Evolutionary conservation across 2,113 vertebrate species (phyloP).

Genomic region (Copsychus sechellarum): DNA sequence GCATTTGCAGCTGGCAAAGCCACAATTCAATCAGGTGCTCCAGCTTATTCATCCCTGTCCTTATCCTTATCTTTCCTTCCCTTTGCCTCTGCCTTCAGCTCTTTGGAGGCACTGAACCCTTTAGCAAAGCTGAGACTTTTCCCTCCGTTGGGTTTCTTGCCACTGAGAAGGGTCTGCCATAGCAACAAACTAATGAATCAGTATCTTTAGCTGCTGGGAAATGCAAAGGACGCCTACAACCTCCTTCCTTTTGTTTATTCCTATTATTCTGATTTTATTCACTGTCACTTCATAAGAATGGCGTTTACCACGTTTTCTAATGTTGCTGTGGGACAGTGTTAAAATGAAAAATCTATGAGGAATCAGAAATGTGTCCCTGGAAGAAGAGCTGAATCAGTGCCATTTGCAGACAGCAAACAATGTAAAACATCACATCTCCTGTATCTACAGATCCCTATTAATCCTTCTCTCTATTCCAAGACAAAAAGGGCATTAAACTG

Average conservation of each 20-base stretch:
- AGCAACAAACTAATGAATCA: not conserved
- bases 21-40: not conserved
- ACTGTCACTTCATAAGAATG: not conserved
- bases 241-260: not conserved
- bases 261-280: not conserved
- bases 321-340: not conserved
- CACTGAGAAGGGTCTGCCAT: not conserved
- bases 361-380: not conserved
- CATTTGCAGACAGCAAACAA: not conserved
- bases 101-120: not conserved
- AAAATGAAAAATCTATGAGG: not conserved
- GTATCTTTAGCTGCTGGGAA: not conserved
- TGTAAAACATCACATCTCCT: not conserved
- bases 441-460: not conserved
- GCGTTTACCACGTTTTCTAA: not conserved
- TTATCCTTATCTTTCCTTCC: not conserved
- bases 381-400: not conserved
- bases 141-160: not conserved
- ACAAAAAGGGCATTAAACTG: constrained; percentile 4
- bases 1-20: not conserved
- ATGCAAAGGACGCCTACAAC: not conserved
- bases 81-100: not conserved
- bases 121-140: not conserved
- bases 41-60: not conserved
- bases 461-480: not conserved